Base-by-base conservation (phyloP, 2,113 vertebrate species). In the Anguilla japonica region DNA sequence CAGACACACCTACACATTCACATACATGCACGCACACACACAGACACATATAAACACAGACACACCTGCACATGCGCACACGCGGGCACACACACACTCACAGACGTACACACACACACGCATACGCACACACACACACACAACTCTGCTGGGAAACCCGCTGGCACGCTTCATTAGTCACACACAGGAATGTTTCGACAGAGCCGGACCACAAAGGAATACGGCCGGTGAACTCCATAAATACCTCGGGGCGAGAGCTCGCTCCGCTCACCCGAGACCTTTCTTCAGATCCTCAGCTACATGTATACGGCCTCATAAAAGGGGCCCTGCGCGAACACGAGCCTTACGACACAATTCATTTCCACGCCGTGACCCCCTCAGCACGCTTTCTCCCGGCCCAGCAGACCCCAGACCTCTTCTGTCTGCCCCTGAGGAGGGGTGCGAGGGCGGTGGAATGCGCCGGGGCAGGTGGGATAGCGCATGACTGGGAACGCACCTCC, bases 71-170 rank as follows among this genome's bases (percentile, higher is more conserved):
- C 34, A 34, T 34, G 29, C 39, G 71, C 20, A 39, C n/a, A 84
- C 13, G 40, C 82, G n/a, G 26, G 18, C 34, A 83, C 46, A 26
- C 1, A 83, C 82, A 83, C 50, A 83, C 46, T 40, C 46, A 40
- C 56, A 60, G 15, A 60, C 82, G 39, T 11, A 56, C n/a, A 18
- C 46, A 83, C 41, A 56, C 22, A 22, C 82, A 43, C 80, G 0
- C 84, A n/a, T 81, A 57, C 81, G 18, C 78, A 82, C 14, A 86
- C 75, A 40, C 71, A 63, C 40, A 67, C 29, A 56, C 56, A 71
- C 40, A 15, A 11, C 26, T 75, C 41, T 41, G 22, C 40, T 13
- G 9, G 29, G 11, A n/a, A 71, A 41, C 26, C 3, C 22, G 26
- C 50, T 75, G 29, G 29, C 34, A 46, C 39, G 41, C 43, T 83